Evolutionary conservation across 2,888 invertebrate species (phyloP).

Genomic region (Lucinisca nassula): DNA sequence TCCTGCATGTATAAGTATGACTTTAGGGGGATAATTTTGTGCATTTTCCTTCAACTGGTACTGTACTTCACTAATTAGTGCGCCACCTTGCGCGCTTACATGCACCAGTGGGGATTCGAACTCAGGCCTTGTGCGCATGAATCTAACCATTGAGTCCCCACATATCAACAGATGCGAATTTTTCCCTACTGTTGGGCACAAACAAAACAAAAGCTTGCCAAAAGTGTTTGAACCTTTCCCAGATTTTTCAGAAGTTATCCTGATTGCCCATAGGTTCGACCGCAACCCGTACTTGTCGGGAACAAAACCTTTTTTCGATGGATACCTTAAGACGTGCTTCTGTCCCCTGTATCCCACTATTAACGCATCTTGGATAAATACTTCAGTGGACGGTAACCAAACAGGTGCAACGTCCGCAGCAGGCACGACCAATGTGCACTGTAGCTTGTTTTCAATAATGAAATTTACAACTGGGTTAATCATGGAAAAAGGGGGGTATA

Average conservation of each 20-base stretch:
- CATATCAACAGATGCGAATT: not conserved
- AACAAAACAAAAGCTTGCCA: not conserved
- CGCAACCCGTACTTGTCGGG: not conserved
- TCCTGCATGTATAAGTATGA: not conserved
- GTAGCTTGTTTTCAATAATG: not conserved
- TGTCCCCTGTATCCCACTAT: not conserved
- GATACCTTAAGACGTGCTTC: not conserved
- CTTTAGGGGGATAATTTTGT: not conserved
- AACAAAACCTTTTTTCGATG: not conserved
- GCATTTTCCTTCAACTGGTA: not conserved
- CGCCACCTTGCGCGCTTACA: not conserved
- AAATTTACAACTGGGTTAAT: not conserved
- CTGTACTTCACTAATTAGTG: not conserved
- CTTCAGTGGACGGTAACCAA: not conserved
- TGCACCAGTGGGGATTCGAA: not conserved
- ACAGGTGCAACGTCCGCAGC: not conserved
- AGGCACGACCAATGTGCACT: not conserved
- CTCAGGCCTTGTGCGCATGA: not conserved
- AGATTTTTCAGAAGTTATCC: no score
- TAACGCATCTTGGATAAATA: not conserved
- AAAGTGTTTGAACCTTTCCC: no score
- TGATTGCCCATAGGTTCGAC: not conserved
- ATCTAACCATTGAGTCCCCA: not conserved
- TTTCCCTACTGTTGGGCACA: not conserved
- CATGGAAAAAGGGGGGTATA: not conserved